phyloP scores from a whole-genome alignment of 2,888 invertebrate species.

The Nebria salina region DNA sequence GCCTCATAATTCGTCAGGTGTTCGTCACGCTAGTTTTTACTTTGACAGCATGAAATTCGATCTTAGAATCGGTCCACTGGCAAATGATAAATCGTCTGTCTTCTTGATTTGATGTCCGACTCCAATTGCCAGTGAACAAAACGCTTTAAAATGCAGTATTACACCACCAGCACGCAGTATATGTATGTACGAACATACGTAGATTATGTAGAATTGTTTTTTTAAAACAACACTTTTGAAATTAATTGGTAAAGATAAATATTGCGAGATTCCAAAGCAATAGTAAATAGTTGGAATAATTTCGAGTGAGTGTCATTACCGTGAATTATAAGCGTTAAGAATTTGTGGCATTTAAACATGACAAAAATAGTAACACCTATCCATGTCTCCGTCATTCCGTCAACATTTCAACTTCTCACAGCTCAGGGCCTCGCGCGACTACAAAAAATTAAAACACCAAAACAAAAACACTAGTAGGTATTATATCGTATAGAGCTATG shows the following conservation, averaged over 20 bases:
- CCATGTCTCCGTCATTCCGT: slow-evolving; percentile 19
- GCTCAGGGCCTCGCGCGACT: neutral
- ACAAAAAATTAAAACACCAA: neutral
- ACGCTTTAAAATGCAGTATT: too few relatives aligned
- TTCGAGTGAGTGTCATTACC: slow-evolving; percentile 35
- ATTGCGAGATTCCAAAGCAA: slow-evolving; percentile 6
- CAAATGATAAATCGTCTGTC: neutral
- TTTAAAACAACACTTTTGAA: neutral
- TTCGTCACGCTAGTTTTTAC: neutral
- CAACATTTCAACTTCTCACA: slow-evolving; percentile 5
- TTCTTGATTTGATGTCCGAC: neutral
- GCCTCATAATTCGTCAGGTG: neutral
- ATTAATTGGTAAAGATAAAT: neutral
- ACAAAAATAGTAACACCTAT: slow-evolving; percentile 35
- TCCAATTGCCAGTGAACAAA: too few relatives aligned
- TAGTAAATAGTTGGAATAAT: slow-evolving; percentile 25
- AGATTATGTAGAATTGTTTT: too few relatives aligned
- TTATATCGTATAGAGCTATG: neutral
- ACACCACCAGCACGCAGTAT: too few relatives aligned
- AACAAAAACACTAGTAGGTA: neutral
- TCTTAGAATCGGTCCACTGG: neutral
- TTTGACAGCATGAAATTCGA: neutral
- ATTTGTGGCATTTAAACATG: slow-evolving; percentile 33
- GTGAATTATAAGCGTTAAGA: slow-evolving; percentile 37
- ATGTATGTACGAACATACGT: too few relatives aligned